These are phyloP conservation scores for Echiichthys vipera DNA, from an alignment of 2,797 vertebrate species.

Conservation along the genomic window DNA sequence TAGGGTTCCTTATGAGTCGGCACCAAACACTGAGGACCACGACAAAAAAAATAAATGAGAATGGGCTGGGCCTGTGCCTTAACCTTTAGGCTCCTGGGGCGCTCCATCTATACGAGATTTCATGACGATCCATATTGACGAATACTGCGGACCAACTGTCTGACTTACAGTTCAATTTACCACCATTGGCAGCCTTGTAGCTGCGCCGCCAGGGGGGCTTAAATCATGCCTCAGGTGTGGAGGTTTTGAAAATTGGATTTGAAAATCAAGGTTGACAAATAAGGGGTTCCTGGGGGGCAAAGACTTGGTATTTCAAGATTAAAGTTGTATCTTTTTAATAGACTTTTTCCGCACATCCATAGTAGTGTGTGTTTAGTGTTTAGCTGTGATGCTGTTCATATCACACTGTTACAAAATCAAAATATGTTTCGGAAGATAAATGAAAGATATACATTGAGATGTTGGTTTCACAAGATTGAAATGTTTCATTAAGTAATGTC, in stretches of 20 bases:
- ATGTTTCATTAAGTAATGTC: not conserved
- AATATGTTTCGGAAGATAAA: not conserved
- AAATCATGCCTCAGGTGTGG: not conserved
- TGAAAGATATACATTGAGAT: not conserved
- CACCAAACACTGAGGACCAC: too few relatives aligned
- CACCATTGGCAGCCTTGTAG: too few relatives aligned
- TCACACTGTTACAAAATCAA: not conserved
- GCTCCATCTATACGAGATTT: not conserved
- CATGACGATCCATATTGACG: too few relatives aligned
- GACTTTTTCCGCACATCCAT: not conserved
- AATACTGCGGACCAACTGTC: not conserved
- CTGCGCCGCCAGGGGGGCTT: not conserved
- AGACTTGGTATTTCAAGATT: not conserved
- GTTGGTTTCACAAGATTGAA: not conserved
- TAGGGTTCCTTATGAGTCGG: too few relatives aligned
- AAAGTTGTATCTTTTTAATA: not conserved
- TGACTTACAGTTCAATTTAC: too few relatives aligned
- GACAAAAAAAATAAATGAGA: too few relatives aligned
- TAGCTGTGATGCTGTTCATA: not conserved
- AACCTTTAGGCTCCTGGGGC: not conserved
- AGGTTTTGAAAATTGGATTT: not conserved
- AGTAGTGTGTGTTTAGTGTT: not conserved
- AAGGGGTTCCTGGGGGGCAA: too few relatives aligned
- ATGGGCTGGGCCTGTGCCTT: too few relatives aligned
- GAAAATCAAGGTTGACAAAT: not conserved